phyloP scores from a whole-genome alignment of 2,888 invertebrate genomes.

The Monochamus alternatus region DNA sequence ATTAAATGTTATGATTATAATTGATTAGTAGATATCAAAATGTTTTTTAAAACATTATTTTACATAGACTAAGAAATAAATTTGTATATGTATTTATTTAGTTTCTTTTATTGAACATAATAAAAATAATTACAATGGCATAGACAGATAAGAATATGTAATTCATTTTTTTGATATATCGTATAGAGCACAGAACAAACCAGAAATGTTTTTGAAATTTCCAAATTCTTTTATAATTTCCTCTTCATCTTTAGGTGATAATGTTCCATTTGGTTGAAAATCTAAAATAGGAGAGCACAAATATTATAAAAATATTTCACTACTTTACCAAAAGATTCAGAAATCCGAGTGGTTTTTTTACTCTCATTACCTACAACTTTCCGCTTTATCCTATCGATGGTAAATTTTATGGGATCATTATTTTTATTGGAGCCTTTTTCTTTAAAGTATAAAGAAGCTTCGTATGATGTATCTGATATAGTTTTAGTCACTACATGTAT shows the following conservation, averaged over 20 bases:
- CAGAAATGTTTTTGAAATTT: conserved; percentile 10
- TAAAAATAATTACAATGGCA: not conserved
- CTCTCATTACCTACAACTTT: conserved; percentile 39
- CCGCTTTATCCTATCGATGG: conserved; percentile 35
- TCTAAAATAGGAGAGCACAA: not conserved
- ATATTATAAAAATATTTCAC: not conserved
- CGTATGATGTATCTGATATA: conserved; percentile 29
- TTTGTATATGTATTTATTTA: too few species aligned
- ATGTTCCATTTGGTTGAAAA: conserved; percentile 6
- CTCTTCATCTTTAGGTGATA: conserved; percentile 3
- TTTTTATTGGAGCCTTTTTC: conserved; percentile 1
- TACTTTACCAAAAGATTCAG: not conserved
- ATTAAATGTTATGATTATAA: too few species aligned
- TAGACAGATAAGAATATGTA: not conserved
- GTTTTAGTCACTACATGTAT: conserved; percentile 30
- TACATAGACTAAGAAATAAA: too few species aligned
- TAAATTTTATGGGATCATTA: conserved; percentile 35
- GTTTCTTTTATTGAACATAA: too few species aligned
- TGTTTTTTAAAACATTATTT: too few species aligned
- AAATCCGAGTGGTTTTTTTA: not conserved
- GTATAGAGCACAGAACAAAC: conserved; percentile 11
- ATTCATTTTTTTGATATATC: conserved; percentile 15
- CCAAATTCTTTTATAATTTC: conserved; percentile 18
- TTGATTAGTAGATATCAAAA: too few species aligned
- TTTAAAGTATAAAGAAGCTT: conserved; percentile 39